Percentiles rank a stretch among this genome's conserved stretches.
These are phyloP conservation scores for Caenorhabditis inopinata DNA, from an alignment of 1,140 invertebrate genomes.

Conservation along the genomic window DNA sequence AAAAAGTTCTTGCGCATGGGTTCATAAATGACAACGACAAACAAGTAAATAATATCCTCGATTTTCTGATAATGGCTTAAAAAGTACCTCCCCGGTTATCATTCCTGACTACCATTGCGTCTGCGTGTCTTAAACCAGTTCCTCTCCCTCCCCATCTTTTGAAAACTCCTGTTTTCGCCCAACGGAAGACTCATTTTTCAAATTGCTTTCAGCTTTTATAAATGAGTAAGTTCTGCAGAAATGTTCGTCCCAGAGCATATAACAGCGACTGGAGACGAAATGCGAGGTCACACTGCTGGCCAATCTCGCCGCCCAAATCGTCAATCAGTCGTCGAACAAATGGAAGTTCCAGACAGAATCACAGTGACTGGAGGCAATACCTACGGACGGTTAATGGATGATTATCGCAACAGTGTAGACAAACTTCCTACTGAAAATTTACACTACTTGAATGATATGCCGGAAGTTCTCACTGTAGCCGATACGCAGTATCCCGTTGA, in stretches of 20 bases:
- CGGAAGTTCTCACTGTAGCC: background rate
- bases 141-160: too few relatives aligned
- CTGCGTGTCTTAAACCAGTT: too few relatives aligned
- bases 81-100: too few relatives aligned
- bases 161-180: too few relatives aligned
- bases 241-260: conserved; percentile 31
- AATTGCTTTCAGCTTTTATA: too few relatives aligned
- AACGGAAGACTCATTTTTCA: too few relatives aligned
- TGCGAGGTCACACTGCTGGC: background rate
- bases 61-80: too few relatives aligned
- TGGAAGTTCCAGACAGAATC: conserved; percentile 28
- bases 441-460: conserved; percentile 17
- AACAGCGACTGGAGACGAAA: conserved; percentile 17
- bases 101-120: too few relatives aligned
- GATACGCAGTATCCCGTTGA: conserved; percentile 24
- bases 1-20: too few relatives aligned
- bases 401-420: background rate
- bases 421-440: background rate
- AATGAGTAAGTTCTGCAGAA: background rate
- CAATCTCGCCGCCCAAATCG: background rate
- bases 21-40: too few relatives aligned
- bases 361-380: conserved; percentile 6
- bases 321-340: conserved; percentile 12
- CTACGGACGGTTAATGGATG: background rate
- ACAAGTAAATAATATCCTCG: too few relatives aligned